These are phyloP conservation scores for Erpornis zantholeuca DNA, from an alignment of 2,113 vertebrate species.

Conservation along the genomic window DNA sequence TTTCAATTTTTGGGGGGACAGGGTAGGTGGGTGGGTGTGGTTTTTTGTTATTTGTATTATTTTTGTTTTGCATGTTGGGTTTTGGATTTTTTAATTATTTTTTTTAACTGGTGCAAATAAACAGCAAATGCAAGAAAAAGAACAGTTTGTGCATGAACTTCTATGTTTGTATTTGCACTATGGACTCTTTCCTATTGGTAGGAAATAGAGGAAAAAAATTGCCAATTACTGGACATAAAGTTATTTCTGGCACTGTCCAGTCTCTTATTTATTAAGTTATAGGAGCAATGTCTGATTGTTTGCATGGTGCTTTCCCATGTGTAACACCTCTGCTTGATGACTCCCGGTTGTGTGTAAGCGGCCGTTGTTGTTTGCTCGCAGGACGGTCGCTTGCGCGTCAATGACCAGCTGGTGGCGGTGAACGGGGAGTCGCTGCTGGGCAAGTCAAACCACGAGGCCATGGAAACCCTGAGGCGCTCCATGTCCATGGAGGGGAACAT, in stretches of 20 bases:
- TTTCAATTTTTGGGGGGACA: background rate
- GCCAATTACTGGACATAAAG: background rate
- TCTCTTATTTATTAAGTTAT: background rate
- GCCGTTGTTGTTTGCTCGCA: no score
- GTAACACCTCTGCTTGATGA: background rate
- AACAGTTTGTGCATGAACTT: background rate
- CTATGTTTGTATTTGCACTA: background rate
- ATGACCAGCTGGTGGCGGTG: constrained; percentile 95
- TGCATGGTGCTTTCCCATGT: background rate
- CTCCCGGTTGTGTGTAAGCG: no score
- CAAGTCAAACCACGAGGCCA: constrained; percentile 92
- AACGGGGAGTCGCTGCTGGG: constrained; percentile 91
- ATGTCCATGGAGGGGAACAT: constrained; percentile 98
- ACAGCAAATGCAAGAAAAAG: background rate
- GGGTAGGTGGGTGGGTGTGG: rapidly evolving
- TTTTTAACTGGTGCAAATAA: background rate
- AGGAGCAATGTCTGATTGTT: background rate
- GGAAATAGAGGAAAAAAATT: background rate
- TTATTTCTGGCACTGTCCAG: background rate
- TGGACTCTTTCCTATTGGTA: background rate
- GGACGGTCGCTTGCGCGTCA: constrained; percentile 89
- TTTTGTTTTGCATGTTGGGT: background rate
- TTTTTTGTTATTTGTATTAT: background rate
- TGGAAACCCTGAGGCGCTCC: constrained; percentile 93
- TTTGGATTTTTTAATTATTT: background rate